Percentiles rank a stretch among this genome's conserved stretches.
Conservation (phyloP, 2,888 invertebrate genomes). For the Drosophila nr. perissopoda region DNA sequence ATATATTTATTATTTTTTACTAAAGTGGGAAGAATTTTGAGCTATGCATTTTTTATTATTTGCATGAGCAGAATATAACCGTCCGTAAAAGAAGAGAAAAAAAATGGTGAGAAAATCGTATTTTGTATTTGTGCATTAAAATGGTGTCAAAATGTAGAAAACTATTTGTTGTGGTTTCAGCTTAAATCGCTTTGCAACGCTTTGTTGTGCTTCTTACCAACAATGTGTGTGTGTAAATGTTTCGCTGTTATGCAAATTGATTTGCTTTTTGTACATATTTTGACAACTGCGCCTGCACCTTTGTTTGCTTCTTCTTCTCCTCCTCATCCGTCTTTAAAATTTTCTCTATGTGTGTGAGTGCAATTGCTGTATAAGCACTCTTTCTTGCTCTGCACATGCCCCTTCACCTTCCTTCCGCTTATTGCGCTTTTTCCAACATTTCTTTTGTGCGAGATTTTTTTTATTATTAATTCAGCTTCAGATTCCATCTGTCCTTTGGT, state of each 20-base stretch:
- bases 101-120: slow-evolving; percentile 58
- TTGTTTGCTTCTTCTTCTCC: slow-evolving; percentile 44
- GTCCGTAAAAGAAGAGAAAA: background rate
- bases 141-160: slow-evolving; percentile 70
- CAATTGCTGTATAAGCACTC: slow-evolving; percentile 29
- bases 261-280: slow-evolving; percentile 66
- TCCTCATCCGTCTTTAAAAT: slow-evolving; percentile 10
- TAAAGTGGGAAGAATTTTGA: background rate
- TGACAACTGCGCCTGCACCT: slow-evolving; percentile 63
- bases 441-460: slow-evolving; percentile 43
- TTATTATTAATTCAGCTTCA: slow-evolving; percentile 41
- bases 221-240: slow-evolving; percentile 43
- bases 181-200: slow-evolving; percentile 41
- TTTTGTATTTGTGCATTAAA: slow-evolving; percentile 39
- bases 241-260: slow-evolving; percentile 79
- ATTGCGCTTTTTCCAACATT: slow-evolving; percentile 64
- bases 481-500: slow-evolving; percentile 6
- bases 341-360: background rate
- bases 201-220: slow-evolving; percentile 67
- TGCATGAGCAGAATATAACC: slow-evolving; percentile 22
- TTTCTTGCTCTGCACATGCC: slow-evolving; percentile 38
- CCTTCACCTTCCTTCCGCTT: slow-evolving; percentile 70
- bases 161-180: slow-evolving; percentile 61
- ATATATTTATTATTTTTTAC: slow-evolving; percentile 13
- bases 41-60: slow-evolving; percentile 11